These are phyloP conservation scores for Grammomys surdaster DNA, from an alignment of 2,113 vertebrate genomes.

Conservation along the genomic window DNA sequence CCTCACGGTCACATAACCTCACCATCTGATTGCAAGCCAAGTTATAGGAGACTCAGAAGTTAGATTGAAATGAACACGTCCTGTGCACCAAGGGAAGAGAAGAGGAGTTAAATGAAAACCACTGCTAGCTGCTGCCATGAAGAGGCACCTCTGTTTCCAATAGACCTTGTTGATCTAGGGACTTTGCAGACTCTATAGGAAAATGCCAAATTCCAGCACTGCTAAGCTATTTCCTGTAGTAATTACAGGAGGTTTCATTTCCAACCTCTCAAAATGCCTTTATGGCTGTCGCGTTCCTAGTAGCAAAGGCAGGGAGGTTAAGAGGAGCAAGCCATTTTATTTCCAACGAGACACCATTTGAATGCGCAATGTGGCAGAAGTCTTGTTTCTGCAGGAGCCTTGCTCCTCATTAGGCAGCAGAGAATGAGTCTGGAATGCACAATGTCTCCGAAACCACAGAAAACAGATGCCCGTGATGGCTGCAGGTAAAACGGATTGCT, in stretches of 20 bases:
- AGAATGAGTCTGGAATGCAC: constrained; percentile 58
- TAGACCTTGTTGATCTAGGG: neutral
- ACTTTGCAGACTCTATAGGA: neutral
- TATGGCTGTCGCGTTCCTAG: constrained; percentile 11
- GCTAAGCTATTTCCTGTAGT: constrained; percentile 51
- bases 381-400: neutral
- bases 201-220: constrained; percentile 32
- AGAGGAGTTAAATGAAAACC: neutral
- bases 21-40: neutral
- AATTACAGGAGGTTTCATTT: constrained; percentile 67
- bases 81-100: neutral
- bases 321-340: constrained; percentile 46
- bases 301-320: constrained; percentile 54
- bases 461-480: neutral
- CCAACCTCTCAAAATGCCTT: constrained; percentile 42
- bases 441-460: neutral
- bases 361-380: neutral
- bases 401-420: neutral
- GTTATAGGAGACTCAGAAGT: neutral
- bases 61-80: neutral
- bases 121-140: neutral
- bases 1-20: neutral
- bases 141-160: neutral
- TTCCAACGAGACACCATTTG: neutral
- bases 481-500: neutral